phyloP scores from a whole-genome alignment of 2,888 invertebrate genomes.

The Plagodis dolabraria region DNA sequence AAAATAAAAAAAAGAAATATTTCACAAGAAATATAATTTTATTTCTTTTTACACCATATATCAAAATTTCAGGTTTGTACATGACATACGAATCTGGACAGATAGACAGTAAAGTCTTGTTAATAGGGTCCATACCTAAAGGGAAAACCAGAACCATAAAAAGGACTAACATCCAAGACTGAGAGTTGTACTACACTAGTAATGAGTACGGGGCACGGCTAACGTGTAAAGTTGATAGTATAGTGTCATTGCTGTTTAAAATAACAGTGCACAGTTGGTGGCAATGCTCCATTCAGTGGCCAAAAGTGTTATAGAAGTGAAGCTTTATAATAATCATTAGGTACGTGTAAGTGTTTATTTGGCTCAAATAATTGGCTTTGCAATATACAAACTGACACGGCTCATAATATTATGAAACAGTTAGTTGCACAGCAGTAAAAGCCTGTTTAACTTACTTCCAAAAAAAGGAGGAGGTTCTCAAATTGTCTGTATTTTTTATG shows the following conservation, averaged over 20 bases:
- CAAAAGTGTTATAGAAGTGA: slow-evolving; percentile 1
- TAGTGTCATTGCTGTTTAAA: slow-evolving; percentile 12
- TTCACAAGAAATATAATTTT: too few species aligned
- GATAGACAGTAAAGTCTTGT: background rate
- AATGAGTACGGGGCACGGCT: slow-evolving; percentile 6
- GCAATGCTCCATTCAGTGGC: slow-evolving; percentile 1
- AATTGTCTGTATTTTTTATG: too few species aligned
- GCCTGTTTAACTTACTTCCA: too few species aligned
- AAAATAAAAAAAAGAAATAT: too few species aligned
- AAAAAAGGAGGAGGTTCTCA: too few species aligned
- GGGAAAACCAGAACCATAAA: background rate
- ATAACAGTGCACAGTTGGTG: slow-evolving; percentile 13
- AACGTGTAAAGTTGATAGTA: slow-evolving; percentile 20
- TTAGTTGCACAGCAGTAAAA: too few species aligned
- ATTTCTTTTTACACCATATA: too few species aligned
- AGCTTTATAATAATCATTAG: too few species aligned
- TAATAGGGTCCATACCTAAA: background rate
- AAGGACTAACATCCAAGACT: slow-evolving; percentile 4
- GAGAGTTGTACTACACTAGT: slow-evolving; percentile 4
- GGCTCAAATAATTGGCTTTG: too few species aligned
- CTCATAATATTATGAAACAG: background rate
- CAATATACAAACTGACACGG: background rate
- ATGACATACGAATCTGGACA: background rate
- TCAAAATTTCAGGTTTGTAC: too few species aligned
- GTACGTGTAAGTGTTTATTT: too few species aligned